Conservation (phyloP, 2,113 vertebrate genomes). For the Sinocyclocheilus grahami region DNA sequence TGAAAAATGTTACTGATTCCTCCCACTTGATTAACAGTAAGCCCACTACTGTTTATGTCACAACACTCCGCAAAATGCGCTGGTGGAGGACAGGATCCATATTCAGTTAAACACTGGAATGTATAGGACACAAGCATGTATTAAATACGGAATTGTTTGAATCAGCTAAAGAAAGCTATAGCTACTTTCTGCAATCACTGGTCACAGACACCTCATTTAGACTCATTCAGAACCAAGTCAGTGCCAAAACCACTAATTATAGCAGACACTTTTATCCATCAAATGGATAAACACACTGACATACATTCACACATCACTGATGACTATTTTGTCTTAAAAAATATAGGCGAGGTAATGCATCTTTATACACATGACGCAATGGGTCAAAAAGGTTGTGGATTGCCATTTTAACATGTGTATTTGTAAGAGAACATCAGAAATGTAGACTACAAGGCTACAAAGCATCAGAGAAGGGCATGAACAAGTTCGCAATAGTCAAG, state of each 20-base stretch:
- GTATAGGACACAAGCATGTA: not conserved
- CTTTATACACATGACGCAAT: not conserved
- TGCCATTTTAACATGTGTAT: not conserved
- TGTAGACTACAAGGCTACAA: not conserved
- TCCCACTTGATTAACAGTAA: slow-evolving; percentile 72
- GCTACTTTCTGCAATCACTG: not conserved
- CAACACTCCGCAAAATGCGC: slow-evolving; percentile 67
- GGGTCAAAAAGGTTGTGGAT: not conserved
- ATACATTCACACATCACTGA: not conserved
- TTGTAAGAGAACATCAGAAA: not conserved
- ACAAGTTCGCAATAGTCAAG: slow-evolving; percentile 24
- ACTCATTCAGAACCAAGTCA: not conserved
- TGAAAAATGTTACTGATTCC: slow-evolving; percentile 71
- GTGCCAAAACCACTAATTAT: not conserved
- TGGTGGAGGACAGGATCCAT: slow-evolving; percentile 34
- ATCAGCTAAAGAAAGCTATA: not conserved
- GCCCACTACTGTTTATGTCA: slow-evolving; percentile 66
- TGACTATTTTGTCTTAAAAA: too few species aligned
- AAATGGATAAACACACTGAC: not conserved
- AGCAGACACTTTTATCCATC: not conserved
- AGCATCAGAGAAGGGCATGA: not conserved
- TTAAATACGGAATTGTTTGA: not conserved
- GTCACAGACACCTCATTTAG: not conserved
- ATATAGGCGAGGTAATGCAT: not conserved
- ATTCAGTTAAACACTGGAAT: slow-evolving; percentile 11